These are phyloP conservation scores for Chrysomallon squamiferum DNA, from an alignment of 1,140 invertebrate species.

Conservation along the genomic window DNA sequence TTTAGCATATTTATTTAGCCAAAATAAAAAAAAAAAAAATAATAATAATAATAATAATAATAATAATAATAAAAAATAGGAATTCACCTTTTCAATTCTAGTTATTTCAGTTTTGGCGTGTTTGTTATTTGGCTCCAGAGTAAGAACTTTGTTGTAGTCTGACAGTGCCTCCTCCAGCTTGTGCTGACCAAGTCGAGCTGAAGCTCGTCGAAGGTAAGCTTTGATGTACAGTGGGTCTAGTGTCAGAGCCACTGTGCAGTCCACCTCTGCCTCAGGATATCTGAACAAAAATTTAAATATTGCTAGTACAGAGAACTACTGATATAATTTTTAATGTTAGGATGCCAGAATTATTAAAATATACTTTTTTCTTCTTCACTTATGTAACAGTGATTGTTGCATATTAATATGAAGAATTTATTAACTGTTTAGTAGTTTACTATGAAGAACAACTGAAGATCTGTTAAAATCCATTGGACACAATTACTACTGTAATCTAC, in stretches of 20 bases:
- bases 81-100: slow-evolving; percentile 66
- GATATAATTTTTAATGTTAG: too few species aligned
- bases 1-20: too few species aligned
- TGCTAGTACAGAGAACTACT: neutral
- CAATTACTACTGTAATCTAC: too few species aligned
- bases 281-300: slow-evolving; percentile 63
- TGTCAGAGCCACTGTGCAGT: slow-evolving; percentile 76
- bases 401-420: neutral
- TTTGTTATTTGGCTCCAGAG: slow-evolving; percentile 76
- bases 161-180: slow-evolving; percentile 71
- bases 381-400: too few species aligned
- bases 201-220: slow-evolving; percentile 78
- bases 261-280: slow-evolving; percentile 76
- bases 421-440: neutral
- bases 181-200: slow-evolving; percentile 71
- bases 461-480: too few species aligned
- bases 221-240: slow-evolving; percentile 81
- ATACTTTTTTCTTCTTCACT: too few species aligned
- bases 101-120: slow-evolving; percentile 66
- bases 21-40: too few species aligned
- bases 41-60: too few species aligned
- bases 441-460: too few species aligned
- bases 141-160: slow-evolving; percentile 73
- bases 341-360: too few species aligned
- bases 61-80: too few species aligned